Evolutionary conservation across 1,140 invertebrate genomes (phyloP), one percentile per base, ranked within the genome.

Genomic region (Ips nitidus): DNA sequence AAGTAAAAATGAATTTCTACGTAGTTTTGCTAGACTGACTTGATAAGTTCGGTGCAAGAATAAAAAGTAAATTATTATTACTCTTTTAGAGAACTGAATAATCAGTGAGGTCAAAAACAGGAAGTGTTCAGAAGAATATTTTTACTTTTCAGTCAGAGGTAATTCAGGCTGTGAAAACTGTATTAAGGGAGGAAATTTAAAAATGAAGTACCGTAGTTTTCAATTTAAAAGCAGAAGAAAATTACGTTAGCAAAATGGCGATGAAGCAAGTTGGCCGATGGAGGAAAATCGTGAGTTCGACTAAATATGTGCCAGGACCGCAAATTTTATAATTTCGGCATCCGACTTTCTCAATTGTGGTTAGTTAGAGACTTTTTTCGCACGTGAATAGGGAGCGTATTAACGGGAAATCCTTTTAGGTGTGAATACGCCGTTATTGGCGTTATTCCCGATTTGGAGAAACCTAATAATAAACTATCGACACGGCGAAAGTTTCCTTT

Each of bases 301-400:
- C 66, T 62, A 62, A 69, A 69, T 69, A 69, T 69, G 66, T 69
- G 66, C 66, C 66, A 37, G 41, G 59, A 69, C 58, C 66, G 59
- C 66, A 69, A 69, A 69, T 69, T 69, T 69, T 69, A 61, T 69
- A 69, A 69, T 69, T 69, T 62, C 52, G 59, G 7, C 59, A 39
- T 69, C 56, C 66, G 65, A 66, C 40, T 69, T 69, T 53, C 58
- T 69, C 47, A 69, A 69, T 69, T 52, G 59, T 41, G 66, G 66
- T 69, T 69, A 69, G 66, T 69, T 69, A 69, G 66, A 8, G 47
- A 61, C 58, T 69, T 69, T 69, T 61, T 69, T 55, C 52, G 43
- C 8, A 66, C 63, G 65, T 58, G 55, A 66, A 59, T 66, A 50
- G 65, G 41, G 56, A 66, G 52, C 65, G 65, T 66, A 65, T 66